These are phyloP conservation scores for Fregata magnificens DNA, from an alignment of 2,113 vertebrate species.

Conservation along the genomic window DNA sequence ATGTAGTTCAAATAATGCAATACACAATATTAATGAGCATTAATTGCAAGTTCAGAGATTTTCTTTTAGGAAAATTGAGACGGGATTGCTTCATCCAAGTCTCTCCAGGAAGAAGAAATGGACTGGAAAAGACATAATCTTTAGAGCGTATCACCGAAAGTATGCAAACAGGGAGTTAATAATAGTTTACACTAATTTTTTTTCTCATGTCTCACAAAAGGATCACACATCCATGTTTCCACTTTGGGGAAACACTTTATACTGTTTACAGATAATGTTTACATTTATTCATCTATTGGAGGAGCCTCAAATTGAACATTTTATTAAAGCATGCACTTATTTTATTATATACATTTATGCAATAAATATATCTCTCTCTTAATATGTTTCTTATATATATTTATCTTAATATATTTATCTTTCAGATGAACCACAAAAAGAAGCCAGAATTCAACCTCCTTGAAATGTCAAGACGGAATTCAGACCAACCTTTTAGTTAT, in stretches of 20 bases:
- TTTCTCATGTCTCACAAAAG: background rate
- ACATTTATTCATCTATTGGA: background rate
- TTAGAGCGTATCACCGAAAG: background rate
- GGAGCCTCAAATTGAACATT: background rate
- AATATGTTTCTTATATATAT: background rate
- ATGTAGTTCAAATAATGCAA: background rate
- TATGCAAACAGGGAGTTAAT: background rate
- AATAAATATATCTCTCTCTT: background rate
- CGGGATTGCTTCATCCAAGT: background rate
- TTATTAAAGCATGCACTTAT: background rate
- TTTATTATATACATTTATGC: background rate
- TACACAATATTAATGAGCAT: background rate
- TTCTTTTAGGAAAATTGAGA: background rate
- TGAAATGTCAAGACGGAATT: background rate
- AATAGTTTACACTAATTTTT: background rate
- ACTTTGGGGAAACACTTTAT: background rate
- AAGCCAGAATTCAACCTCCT: background rate
- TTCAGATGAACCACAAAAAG: background rate
- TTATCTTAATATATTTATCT: background rate
- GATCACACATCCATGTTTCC: accelerated
- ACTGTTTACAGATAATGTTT: background rate
- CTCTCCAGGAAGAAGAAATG: background rate
- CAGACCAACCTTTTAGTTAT: background rate
- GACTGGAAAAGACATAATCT: background rate
- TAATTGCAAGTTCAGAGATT: background rate